Conservation (phyloP, 2,888 invertebrate species). For the Agapetus fuscipes region DNA sequence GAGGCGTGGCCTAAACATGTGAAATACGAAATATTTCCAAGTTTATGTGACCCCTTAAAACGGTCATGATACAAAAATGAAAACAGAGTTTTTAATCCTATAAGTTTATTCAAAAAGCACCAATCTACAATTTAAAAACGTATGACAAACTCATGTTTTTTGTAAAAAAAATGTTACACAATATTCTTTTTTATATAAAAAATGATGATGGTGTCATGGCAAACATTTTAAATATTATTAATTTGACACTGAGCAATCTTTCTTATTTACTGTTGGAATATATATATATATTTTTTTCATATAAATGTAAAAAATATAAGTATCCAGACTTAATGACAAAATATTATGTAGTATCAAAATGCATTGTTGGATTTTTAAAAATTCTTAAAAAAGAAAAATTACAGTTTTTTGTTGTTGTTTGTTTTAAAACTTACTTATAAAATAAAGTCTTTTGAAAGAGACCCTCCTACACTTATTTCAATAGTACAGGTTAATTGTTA, state of each 20-base stretch:
- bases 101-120: constrained; percentile 22
- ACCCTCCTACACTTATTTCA: no score
- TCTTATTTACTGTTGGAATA: neutral
- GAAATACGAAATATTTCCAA: no score
- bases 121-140: constrained; percentile 21
- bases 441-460: no score
- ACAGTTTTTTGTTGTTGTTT: no score
- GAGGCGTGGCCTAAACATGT: no score
- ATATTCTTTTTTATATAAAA: neutral
- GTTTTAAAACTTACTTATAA: no score
- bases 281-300: constrained; percentile 1
- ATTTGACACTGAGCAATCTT: constrained; percentile 19
- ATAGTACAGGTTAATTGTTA: no score
- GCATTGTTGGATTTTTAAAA: constrained; percentile 9
- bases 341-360: constrained; percentile 14
- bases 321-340: constrained; percentile 10
- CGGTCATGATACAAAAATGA: no score
- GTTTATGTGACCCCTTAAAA: no score
- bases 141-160: no score
- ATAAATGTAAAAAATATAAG: constrained; percentile 19
- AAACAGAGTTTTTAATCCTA: constrained; percentile 9
- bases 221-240: constrained; percentile 9
- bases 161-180: neutral
- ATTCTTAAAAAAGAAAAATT: neutral
- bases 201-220: constrained; percentile 3